Percentiles rank a stretch among this genome's conserved stretches.
phyloP scores from a whole-genome alignment of 1,140 invertebrate genomes.

The Drosophila biarmipes region DNA sequence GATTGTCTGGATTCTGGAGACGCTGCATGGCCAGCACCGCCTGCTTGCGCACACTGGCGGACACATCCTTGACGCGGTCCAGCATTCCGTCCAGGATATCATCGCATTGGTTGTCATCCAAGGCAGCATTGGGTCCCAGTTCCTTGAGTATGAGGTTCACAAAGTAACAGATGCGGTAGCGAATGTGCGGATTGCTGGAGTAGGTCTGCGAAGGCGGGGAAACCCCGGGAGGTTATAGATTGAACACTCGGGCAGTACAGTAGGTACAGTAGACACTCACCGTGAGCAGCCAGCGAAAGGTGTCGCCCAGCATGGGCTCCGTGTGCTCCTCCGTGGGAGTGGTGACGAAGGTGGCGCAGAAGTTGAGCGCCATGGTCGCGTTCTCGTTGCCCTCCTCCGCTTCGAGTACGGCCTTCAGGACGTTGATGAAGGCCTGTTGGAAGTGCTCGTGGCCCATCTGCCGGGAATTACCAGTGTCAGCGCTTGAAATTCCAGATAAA shows the following conservation, averaged over 20 bases:
- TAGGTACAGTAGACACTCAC: constrained; percentile 74
- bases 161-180: constrained; percentile 91
- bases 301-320: constrained; percentile 86
- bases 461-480: constrained; percentile 1
- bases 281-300: constrained; percentile 85
- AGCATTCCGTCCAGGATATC: constrained; percentile 90
- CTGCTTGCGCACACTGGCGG: constrained; percentile 89
- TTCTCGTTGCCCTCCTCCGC: constrained; percentile 88
- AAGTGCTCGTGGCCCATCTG: constrained; percentile 86
- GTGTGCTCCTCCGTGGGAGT: constrained; percentile 85
- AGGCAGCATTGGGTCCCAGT: constrained; percentile 90
- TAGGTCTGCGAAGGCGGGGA: constrained; percentile 50
- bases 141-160: constrained; percentile 90
- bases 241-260: background rate
- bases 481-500: background rate
- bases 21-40: constrained; percentile 92
- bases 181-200: constrained; percentile 85
- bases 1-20: constrained; percentile 91
- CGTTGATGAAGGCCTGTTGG: constrained; percentile 85
- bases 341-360: constrained; percentile 88
- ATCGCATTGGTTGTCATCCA: constrained; percentile 91
- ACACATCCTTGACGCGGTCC: constrained; percentile 86
- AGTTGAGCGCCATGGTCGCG: constrained; percentile 88
- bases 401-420: constrained; percentile 86
- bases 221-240: background rate